A percentile compares a stretch with the other conserved stretches of the same genome.
Conservation (phyloP, 2,113 vertebrate genomes). For the Prietella phreatophila region DNA sequence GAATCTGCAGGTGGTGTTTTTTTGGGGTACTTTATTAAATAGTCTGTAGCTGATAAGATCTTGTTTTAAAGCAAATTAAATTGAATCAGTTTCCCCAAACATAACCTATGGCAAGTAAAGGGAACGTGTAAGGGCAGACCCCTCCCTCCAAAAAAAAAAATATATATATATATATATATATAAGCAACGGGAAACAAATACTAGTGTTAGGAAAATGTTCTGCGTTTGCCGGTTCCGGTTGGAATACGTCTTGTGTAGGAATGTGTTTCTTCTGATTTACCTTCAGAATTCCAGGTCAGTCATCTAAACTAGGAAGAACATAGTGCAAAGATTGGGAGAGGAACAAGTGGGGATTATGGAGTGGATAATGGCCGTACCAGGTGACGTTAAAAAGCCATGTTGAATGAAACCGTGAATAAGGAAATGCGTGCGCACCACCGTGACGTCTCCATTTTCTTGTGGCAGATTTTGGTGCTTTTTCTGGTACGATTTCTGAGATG, state of each 20-base stretch:
- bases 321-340: neutral
- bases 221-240: neutral
- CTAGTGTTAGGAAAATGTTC: neutral
- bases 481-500: neutral
- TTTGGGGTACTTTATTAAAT: neutral
- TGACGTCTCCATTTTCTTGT: neutral
- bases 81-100: neutral
- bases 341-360: neutral
- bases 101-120: neutral
- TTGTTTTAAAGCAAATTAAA: neutral
- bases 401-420: neutral
- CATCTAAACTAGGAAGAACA: neutral
- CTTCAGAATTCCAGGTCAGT: neutral
- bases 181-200: neutral
- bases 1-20: neutral
- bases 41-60: neutral
- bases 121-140: neutral
- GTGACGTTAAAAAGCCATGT: neutral
- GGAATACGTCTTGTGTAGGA: neutral
- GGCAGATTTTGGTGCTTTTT: neutral
- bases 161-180: no score
- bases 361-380: neutral
- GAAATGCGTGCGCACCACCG: neutral
- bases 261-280: neutral
- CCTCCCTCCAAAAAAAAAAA: no score